Evolutionary conservation across 2,797 vertebrate species (phyloP).

Genomic region (Catostomus latipinnis): DNA sequence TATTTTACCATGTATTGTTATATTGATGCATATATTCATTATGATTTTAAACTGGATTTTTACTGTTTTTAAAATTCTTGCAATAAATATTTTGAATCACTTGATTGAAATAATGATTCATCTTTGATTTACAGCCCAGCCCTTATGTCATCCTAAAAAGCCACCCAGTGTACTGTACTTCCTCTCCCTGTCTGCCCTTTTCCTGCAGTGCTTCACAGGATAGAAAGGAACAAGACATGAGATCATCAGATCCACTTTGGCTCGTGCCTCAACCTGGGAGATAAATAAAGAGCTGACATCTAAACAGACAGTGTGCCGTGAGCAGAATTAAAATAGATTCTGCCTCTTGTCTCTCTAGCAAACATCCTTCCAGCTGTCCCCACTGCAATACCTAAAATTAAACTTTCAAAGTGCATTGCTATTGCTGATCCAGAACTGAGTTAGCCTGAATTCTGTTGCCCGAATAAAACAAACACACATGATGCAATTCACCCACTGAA

Average conservation of each 20-base stretch:
- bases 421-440: constrained; percentile 22
- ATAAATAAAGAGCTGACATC: constrained; percentile 47
- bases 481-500: background rate
- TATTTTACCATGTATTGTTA: too few species aligned
- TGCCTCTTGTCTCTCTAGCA: constrained; percentile 33
- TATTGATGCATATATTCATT: too few species aligned
- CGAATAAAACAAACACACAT: constrained; percentile 6
- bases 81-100: too few species aligned
- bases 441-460: background rate
- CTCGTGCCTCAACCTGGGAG: constrained; percentile 5
- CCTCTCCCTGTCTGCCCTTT: constrained; percentile 15
- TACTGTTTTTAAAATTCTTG: too few species aligned
- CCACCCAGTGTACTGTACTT: constrained; percentile 5
- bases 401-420: constrained; percentile 28
- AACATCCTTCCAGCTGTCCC: constrained; percentile 13
- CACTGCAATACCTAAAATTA: constrained; percentile 40
- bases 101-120: too few species aligned
- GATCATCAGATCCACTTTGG: constrained; percentile 39
- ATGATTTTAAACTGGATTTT: too few species aligned
- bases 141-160: constrained; percentile 5
- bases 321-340: constrained; percentile 49
- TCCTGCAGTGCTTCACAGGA: constrained; percentile 28
- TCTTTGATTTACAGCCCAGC: too few species aligned
- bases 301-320: constrained; percentile 39
- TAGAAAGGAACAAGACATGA: constrained; percentile 20